phyloP scores from a whole-genome alignment of 1,140 invertebrate genomes.

The Cydia pomonella region DNA sequence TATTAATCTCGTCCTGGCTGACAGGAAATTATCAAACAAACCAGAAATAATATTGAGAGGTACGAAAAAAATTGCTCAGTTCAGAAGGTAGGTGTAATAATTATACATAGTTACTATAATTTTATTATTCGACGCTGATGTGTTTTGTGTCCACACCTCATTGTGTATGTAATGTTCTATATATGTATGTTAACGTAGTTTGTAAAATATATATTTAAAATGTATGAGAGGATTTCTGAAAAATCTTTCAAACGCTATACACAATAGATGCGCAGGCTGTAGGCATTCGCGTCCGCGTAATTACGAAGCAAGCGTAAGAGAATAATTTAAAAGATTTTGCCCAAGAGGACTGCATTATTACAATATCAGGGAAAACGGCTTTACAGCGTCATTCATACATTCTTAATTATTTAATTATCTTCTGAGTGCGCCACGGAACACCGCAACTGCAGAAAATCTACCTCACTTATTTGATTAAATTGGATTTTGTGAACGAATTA shows the following conservation, averaged over 20 bases:
- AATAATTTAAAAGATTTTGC: conserved; percentile 78
- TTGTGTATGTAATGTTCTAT: too few relatives aligned
- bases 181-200: too few relatives aligned
- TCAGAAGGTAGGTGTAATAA: too few relatives aligned
- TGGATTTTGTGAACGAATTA: conserved; percentile 58
- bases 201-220: not conserved
- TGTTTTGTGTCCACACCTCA: too few relatives aligned
- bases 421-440: conserved; percentile 67
- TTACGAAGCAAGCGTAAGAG: conserved; percentile 69
- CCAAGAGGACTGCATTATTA: conserved; percentile 78
- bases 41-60: too few relatives aligned
- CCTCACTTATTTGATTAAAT: conserved; percentile 70
- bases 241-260: conserved; percentile 16
- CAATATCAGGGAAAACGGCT: conserved; percentile 74
- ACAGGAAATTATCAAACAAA: too few relatives aligned
- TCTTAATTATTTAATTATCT: conserved; percentile 80
- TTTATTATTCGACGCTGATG: too few relatives aligned
- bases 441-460: conserved; percentile 69
- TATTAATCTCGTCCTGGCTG: not conserved
- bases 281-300: conserved; percentile 64
- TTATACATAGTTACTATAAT: too few relatives aligned
- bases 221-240: conserved; percentile 18
- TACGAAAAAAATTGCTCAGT: too few relatives aligned
- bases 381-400: conserved; percentile 77
- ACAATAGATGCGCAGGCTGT: conserved; percentile 56